phyloP scores from a whole-genome alignment of 1,140 invertebrate genomes.

The Ruditapes philippinarum region DNA sequence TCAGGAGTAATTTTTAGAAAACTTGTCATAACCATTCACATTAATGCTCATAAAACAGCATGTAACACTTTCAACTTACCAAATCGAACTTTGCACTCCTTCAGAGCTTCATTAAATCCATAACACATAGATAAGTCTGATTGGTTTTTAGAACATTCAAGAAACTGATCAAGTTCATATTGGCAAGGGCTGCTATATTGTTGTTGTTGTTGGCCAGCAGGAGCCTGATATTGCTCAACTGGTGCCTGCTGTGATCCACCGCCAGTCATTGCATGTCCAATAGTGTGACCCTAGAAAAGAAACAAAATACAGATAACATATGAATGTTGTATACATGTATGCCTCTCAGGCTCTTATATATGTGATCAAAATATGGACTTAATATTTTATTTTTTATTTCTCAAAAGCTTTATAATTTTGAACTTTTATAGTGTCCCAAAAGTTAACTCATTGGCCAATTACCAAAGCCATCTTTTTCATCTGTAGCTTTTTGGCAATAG shows the following conservation, averaged over 20 bases:
- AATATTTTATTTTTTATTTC: too few species aligned
- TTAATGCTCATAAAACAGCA: neutral
- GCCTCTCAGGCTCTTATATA: too few species aligned
- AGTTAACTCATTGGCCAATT: too few species aligned
- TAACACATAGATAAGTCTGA: constrained; percentile 84
- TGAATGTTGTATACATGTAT: too few species aligned
- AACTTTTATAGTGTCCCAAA: too few species aligned
- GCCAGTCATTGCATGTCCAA: constrained; percentile 84
- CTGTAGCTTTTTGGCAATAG: too few species aligned
- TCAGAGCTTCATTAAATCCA: constrained; percentile 86
- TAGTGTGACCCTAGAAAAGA: constrained; percentile 82
- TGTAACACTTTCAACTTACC: constrained; percentile 73
- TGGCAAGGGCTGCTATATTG: constrained; percentile 82
- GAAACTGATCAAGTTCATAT: constrained; percentile 86
- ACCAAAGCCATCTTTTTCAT: too few species aligned
- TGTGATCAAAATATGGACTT: too few species aligned
- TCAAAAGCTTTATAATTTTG: too few species aligned
- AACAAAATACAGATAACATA: too few species aligned
- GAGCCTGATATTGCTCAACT: constrained; percentile 56
- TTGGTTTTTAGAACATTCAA: constrained; percentile 86
- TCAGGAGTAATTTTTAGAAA: too few species aligned
- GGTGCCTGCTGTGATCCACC: constrained; percentile 72
- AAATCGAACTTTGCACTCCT: constrained; percentile 83
- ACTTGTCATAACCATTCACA: too few species aligned
- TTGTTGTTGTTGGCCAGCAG: constrained; percentile 71